phyloP scores from a whole-genome alignment of 2,888 invertebrate genomes.

The Rhabditoides inermis region DNA sequence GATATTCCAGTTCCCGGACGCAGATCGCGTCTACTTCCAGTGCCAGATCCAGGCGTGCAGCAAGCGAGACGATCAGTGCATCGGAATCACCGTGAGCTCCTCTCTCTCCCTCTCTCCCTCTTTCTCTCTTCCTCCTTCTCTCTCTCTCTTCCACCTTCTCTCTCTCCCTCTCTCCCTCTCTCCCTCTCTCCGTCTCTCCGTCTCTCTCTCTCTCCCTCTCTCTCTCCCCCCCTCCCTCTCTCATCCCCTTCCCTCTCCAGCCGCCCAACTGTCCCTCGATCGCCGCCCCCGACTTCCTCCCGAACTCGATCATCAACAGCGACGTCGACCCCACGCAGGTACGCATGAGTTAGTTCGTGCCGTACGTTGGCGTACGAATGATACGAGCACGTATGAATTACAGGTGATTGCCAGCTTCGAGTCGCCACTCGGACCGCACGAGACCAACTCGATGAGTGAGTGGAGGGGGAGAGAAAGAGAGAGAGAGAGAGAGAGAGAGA shows the following conservation, averaged over 20 bases:
- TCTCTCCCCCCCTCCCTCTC: neutral
- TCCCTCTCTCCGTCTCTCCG: neutral
- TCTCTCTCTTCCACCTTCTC: neutral
- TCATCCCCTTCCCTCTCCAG: neutral
- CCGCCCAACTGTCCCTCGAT: neutral
- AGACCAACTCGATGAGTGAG: no score
- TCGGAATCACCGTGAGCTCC: slow-evolving; percentile 36
- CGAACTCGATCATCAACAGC: no score
- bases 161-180: neutral
- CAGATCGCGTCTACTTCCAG: slow-evolving; percentile 36
- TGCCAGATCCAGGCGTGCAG: slow-evolving; percentile 48
- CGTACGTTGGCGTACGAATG: no score
- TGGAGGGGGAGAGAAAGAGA: no score
- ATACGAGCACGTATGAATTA: no score
- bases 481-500: no score
- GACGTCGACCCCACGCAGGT: no score
- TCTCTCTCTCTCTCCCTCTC: neutral
- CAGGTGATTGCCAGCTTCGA: no score
- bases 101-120: no score
- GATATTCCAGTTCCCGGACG: slow-evolving; percentile 46
- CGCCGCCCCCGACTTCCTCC: no score
- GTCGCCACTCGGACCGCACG: no score
- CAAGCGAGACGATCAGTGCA: slow-evolving; percentile 42
- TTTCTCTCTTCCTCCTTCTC: neutral
- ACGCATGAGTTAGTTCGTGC: no score